Evolutionary conservation across 1,140 invertebrate genomes (phyloP), one percentile per base, ranked within the genome.

Genomic region (Drosophila arizonae): DNA sequence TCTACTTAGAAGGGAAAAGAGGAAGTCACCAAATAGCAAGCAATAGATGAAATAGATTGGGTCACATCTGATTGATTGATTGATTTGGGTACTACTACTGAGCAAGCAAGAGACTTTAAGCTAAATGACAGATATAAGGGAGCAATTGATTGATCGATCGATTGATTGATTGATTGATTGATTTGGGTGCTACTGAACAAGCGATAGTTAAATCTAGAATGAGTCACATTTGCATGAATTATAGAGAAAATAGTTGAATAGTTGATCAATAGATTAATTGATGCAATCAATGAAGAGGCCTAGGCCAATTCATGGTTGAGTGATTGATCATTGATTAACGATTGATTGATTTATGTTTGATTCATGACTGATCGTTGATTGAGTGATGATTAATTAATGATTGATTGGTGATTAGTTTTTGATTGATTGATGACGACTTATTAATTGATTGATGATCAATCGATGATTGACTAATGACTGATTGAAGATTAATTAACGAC

Each of bases 41-140:
- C 41, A 58, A 58, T 46, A 46, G n/a, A 58, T 58, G 26, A 17
- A 58, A 46, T 58, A 36, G 30, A 36, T 21, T 36, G 26, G 52
- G 52, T 36, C 33, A 55, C 30, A 39, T 55, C 33, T 39, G 52
- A 55, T 39, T 56, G 54, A 56, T 56, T 56, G 56, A 45, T 57
- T 43, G 55, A 57, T 58, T 58, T 41, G 6, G 24, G 39, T 63
- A 50, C 39, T 43, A 50, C 39, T 43, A 21, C 45, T 50, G 8
- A 26, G 33, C 6, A 21, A 55, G n/a, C 33, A 45, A 52, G 62
- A 63, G 13, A 50, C 24, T 13, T n/a, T 26, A 50, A 24, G 21
- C 46, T 33, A 33, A 33, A 33, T 33, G 6, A 33, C 8, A 13
- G 8, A 48, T 24, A 8, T 9, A 48, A 48, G 3, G 6, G 41